Base-by-base conservation (phyloP, 2,113 vertebrate genomes). In the Neolamprologus tretocephalus region DNA sequence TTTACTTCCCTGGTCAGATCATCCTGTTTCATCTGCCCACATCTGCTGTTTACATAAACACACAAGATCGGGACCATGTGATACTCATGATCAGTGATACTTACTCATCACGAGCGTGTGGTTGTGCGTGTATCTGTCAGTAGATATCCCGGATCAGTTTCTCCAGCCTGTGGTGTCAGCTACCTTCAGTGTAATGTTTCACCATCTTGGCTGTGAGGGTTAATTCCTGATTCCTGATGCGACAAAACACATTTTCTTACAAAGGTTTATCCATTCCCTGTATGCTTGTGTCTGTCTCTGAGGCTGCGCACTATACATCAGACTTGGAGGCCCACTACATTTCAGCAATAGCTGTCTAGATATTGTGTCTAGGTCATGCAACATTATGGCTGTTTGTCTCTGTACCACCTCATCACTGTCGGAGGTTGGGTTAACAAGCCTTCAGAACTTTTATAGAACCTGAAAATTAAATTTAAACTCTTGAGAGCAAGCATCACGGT, bases 111-210 rank as follows among this genome's bases (percentile, higher is more conserved):
- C 10, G 17, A 58, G 53, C 2, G 9, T 82, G 80, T 84, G 75
- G 19, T 47, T 81, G 82, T 86, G 79, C 81, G 80, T 54, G 78
- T 54, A 28, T 89, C 81, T 86, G 73, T 87, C 61, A 49, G 35
- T 71, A 86, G 90, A 89, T 92, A 82, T 89, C 83, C 91, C 58
- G 79, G 91, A 92, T 95, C 83, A 86, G 26, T 92, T 94, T 93
- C 71, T 83, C n/a, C 35, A 54, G 14, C 68, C 85, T 91, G 26
- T 35, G 90, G 92, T 94, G 85, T 94, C 82, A 37, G 73, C 90
- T 94, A 82, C 73, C 80, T 83, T 33, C 47, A 54, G 94, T 92
- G 87, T 95, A 93, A 87, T 87, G 90, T 94, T 95, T 91, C 94
- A 86, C 85, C 83, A 84, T 88, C 86, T 78, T 87, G 89, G 55